phyloP scores from a whole-genome alignment of 2,888 invertebrate species.

The Leptinotarsa peninsularis region DNA sequence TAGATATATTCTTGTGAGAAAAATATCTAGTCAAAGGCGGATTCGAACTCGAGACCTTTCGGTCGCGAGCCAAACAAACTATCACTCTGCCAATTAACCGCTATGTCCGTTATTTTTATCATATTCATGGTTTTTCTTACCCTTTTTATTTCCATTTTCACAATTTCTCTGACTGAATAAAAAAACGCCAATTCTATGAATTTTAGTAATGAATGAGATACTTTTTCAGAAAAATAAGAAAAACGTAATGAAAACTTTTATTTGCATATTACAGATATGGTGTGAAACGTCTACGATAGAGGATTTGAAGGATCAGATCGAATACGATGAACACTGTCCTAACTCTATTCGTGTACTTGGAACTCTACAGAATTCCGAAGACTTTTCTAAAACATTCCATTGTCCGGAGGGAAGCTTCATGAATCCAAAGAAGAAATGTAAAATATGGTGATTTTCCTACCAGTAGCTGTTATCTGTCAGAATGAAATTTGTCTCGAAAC shows the following conservation, averaged over 20 bases:
- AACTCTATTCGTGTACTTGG: constrained; percentile 77
- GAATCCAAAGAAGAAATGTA: constrained; percentile 70
- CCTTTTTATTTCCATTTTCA: not conserved
- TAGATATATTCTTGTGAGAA: too few species aligned
- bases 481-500: not conserved
- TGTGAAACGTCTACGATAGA: constrained; percentile 80
- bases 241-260: too few species aligned
- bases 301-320: constrained; percentile 73
- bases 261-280: constrained; percentile 76
- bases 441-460: constrained; percentile 66
- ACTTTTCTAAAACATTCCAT: constrained; percentile 77
- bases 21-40: too few species aligned
- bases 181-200: too few species aligned
- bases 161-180: not conserved
- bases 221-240: too few species aligned
- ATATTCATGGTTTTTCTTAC: not conserved
- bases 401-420: constrained; percentile 69
- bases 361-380: constrained; percentile 77
- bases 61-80: too few species aligned
- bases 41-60: too few species aligned
- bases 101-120: too few species aligned
- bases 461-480: not conserved
- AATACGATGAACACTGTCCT: constrained; percentile 80
- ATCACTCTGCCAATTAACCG: too few species aligned
- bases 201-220: too few species aligned